These are phyloP conservation scores for Camponotus fellah DNA, from an alignment of 2,888 invertebrate genomes.

Conservation along the genomic window DNA sequence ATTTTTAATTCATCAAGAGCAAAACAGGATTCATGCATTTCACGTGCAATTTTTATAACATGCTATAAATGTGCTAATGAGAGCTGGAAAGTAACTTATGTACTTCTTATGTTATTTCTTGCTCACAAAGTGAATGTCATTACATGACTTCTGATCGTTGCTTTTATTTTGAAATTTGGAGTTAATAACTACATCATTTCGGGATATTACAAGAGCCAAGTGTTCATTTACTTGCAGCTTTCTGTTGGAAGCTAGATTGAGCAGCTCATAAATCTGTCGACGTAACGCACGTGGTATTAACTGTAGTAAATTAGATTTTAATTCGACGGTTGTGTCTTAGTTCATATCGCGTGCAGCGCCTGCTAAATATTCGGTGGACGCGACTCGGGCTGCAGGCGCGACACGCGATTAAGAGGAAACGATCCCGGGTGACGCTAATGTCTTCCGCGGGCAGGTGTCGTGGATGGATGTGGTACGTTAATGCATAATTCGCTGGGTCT, in stretches of 20 bases:
- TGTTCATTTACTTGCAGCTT: neutral
- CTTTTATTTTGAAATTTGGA: conserved; percentile 8
- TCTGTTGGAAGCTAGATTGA: neutral
- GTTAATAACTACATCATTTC: neutral
- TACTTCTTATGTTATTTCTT: neutral
- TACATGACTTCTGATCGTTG: neutral
- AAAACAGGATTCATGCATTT: neutral
- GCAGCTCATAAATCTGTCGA: neutral
- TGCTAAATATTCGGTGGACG: conserved; percentile 27
- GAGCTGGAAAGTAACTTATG: neutral
- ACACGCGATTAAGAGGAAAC: conserved; percentile 49
- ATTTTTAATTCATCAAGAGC: neutral
- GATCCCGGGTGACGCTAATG: conserved; percentile 38
- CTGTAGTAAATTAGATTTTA: conserved; percentile 22
- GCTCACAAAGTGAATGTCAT: neutral
- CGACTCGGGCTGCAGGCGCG: conserved; percentile 18
- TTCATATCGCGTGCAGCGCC: conserved; percentile 12
- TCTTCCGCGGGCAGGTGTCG: conserved; percentile 31
- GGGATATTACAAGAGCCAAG: neutral
- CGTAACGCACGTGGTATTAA: neutral
- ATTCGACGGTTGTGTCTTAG: conserved; percentile 25
- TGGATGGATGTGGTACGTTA: conserved; percentile 41
- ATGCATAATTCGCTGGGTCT: conserved; percentile 38
- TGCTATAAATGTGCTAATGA: neutral
- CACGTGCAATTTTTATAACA: conserved; percentile 8